A percentile compares a stretch with the other conserved stretches of the same genome.
These are phyloP conservation scores for Cliona cf. orientalis DNA, from an alignment of 37 sponge, comb jelly and placozoan species.

Conservation along the genomic window DNA sequence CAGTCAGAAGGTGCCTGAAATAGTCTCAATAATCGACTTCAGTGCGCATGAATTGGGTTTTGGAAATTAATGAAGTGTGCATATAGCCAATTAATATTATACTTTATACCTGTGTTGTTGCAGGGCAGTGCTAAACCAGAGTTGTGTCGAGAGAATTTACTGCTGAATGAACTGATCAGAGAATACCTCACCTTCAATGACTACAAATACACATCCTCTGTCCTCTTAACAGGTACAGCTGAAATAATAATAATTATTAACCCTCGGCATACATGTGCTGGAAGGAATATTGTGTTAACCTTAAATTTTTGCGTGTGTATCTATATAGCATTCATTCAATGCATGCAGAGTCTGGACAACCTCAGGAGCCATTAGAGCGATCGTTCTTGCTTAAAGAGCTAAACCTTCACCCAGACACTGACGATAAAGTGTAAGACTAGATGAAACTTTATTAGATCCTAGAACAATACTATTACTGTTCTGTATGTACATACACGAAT, in stretches of 20 bases:
- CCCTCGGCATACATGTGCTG: too few relatives aligned
- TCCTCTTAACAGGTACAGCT: constrained; percentile 71
- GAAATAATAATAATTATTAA: too few relatives aligned
- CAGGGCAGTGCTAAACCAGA: constrained; percentile 57
- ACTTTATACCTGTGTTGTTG: background rate
- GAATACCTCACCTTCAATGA: constrained; percentile 88
- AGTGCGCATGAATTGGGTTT: too few relatives aligned
- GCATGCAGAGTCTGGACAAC: constrained; percentile 73
- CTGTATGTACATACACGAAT: background rate
- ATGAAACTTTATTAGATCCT: constrained; percentile 1
- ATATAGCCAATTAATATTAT: background rate
- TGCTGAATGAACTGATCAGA: constrained; percentile 89
- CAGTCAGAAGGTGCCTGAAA: too few relatives aligned
- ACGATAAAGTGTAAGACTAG: constrained; percentile 20
- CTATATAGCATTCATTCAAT: background rate
- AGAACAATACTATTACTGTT: background rate
- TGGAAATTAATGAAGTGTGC: background rate
- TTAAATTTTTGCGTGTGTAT: too few relatives aligned
- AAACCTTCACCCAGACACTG: constrained; percentile 6
- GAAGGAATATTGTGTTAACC: too few relatives aligned
- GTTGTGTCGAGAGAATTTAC: constrained; percentile 73
- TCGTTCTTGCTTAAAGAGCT: constrained; percentile 71
- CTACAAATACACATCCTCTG: constrained; percentile 76
- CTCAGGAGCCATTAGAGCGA: constrained; percentile 63
- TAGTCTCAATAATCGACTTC: too few relatives aligned